These are phyloP conservation scores for Horisme vitalbata DNA, from an alignment of 2,888 invertebrate genomes.

Conservation along the genomic window DNA sequence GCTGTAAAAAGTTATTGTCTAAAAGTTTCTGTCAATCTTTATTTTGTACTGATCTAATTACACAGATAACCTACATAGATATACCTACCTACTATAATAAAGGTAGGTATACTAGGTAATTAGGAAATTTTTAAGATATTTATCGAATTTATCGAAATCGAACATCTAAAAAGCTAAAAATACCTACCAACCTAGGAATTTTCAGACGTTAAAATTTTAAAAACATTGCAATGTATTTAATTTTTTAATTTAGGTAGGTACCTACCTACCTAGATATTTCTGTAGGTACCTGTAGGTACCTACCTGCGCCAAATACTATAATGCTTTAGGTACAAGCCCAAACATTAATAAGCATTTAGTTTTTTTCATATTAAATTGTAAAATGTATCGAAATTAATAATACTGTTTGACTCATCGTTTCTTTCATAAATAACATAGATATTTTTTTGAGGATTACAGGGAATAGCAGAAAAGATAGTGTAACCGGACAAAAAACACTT, in stretches of 20 bases:
- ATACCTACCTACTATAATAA: too few relatives aligned
- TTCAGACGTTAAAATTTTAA: too few relatives aligned
- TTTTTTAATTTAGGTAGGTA: too few relatives aligned
- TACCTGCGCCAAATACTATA: too few relatives aligned
- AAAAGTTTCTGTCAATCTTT: constrained; percentile 71
- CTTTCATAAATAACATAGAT: constrained; percentile 44
- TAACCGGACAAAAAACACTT: constrained; percentile 2
- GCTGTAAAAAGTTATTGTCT: constrained; percentile 81
- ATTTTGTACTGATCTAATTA: constrained; percentile 45
- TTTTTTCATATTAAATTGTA: constrained; percentile 52
- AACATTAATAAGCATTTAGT: constrained; percentile 43
- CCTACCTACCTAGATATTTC: too few relatives aligned
- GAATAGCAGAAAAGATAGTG: constrained; percentile 23
- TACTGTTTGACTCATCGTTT: constrained; percentile 73
- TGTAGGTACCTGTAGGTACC: too few relatives aligned
- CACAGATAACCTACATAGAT: too few relatives aligned
- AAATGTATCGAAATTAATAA: constrained; percentile 72
- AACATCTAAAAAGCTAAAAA: too few relatives aligned
- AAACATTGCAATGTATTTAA: too few relatives aligned
- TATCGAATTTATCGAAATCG: constrained; percentile 28
- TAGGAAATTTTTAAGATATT: constrained; percentile 23
- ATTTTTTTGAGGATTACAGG: constrained; percentile 43
- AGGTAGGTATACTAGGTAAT: too few relatives aligned
- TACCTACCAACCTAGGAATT: too few relatives aligned
- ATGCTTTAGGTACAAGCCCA: too few relatives aligned